phyloP scores from a whole-genome alignment of 1,140 invertebrate genomes.

The Idris sp. region DNA sequence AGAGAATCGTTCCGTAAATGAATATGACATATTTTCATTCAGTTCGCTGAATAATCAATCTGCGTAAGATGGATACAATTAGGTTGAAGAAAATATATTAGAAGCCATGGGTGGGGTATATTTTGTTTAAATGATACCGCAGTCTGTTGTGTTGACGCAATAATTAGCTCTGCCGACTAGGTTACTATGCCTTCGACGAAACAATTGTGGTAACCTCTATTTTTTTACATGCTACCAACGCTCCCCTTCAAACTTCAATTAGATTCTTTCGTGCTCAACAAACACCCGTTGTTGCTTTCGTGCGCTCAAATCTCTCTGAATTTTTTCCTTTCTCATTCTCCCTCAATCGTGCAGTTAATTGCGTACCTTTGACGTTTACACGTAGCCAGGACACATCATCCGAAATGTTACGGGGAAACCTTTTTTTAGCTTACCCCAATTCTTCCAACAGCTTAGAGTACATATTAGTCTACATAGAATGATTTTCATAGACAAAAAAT shows the following conservation, averaged over 20 bases:
- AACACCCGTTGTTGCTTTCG: conserved; percentile 49
- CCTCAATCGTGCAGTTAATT: conserved; percentile 67
- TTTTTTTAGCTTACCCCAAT: conserved; percentile 21
- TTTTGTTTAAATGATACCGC: no score
- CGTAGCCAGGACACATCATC: conserved; percentile 44
- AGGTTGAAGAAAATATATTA: no score
- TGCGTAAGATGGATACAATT: no score
- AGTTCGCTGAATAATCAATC: no score
- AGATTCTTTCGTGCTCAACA: conserved; percentile 64
- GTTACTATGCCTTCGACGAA: conserved; percentile 42
- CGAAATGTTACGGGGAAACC: neutral
- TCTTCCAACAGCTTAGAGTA: conserved; percentile 11
- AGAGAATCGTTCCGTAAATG: no score
- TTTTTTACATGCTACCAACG: conserved; percentile 37
- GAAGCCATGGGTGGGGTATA: no score
- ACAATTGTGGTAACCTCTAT: conserved; percentile 44
- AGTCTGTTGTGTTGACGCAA: no score
- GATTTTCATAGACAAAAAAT: no score
- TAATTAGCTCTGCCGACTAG: conserved; percentile 23
- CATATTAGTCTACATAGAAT: no score
- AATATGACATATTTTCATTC: no score
- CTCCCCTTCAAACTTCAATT: conserved; percentile 59
- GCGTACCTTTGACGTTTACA: conserved; percentile 67
- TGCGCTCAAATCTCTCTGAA: conserved; percentile 58
- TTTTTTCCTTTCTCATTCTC: conserved; percentile 57